Base-by-base conservation (phyloP, 2,888 invertebrate genomes). In the Seladonia tumulorum region DNA sequence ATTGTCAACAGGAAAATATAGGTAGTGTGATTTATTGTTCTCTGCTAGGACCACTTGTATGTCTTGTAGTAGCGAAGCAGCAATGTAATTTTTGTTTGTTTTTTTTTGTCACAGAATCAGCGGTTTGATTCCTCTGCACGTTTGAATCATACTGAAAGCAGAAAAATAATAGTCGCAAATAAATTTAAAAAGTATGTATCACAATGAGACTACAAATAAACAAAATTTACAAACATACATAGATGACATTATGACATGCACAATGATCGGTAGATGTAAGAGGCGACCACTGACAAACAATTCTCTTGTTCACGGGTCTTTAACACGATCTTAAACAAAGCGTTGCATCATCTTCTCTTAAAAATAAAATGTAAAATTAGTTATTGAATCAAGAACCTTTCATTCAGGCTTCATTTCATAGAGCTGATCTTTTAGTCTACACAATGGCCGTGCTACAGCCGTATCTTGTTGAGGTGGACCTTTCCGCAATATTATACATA, bases 171-270 rank as follows among this genome's bases (percentile, higher is more conserved):
- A 81, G 88, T 89, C 79, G 91, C 91, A 91, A 91, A 91, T 91
- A 84, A 91, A 91, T 90, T 66, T 73, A 87, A 89, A 68, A 91
- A 84, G 84, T 88, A 93, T 91, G 89, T 87, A 81, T 88, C 87
- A 92, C 92, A 92, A 91, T 93, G 93, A 91, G 78, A 90, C 93
- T 93, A 93, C 93, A 90, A 92, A 93, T 93, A 78, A 93, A 92
- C 86, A 90, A 87, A 92, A 92, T 85, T 88, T 84, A 93, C 93
- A 81, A 90, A 93, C 92, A 92, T 91, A 93, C 92, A 93, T 88
- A 92, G 91, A 93, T 90, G 89, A 88, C 89, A 81, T 82, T 85
- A 87, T 92, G 89, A 68, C 93, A 93, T 93, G 93, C 93, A 92
- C 86, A 91, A 91, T 91, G 90, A 90, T 82, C 86, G 87, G 84